Conservation (phyloP, 2,113 vertebrate genomes). For the Apodemus sylvaticus region DNA sequence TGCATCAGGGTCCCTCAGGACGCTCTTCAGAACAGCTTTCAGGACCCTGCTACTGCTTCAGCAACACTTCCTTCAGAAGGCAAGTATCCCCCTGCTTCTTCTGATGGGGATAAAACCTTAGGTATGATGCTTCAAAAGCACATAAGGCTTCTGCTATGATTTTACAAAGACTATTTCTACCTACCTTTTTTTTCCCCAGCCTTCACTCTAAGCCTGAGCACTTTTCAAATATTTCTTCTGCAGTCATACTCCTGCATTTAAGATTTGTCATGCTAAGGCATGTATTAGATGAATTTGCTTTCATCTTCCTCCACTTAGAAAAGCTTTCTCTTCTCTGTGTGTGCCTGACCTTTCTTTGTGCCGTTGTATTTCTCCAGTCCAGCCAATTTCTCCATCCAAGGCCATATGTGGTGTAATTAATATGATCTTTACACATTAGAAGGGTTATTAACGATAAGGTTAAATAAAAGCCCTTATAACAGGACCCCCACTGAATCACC, state of each 20-base stretch:
- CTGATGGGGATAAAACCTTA: not conserved
- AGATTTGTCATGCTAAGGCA: not conserved
- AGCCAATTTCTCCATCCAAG: slow-evolving; percentile 31
- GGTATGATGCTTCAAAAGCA: not conserved
- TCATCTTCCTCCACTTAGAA: slow-evolving; percentile 51
- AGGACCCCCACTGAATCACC: not conserved
- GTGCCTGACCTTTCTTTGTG: slow-evolving; percentile 57
- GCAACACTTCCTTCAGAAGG: not conserved
- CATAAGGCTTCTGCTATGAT: accelerated
- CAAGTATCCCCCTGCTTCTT: not conserved
- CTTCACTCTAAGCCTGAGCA: slow-evolving; percentile 15
- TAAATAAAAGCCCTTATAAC: slow-evolving; percentile 6
- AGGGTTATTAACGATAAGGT: slow-evolving; percentile 2
- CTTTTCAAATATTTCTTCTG: slow-evolving; percentile 30
- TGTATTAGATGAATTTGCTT: slow-evolving; percentile 35
- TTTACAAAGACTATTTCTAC: not conserved
- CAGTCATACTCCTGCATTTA: not conserved
- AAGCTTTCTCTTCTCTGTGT: slow-evolving; percentile 11
- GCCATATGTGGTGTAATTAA: not conserved
- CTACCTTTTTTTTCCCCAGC: not conserved
- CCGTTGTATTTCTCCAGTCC: slow-evolving; percentile 8
- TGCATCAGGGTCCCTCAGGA: slow-evolving; percentile 39
- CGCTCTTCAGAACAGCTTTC: not conserved
- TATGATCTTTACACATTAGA: slow-evolving; percentile 44
- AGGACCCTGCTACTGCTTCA: not conserved